phyloP scores from a whole-genome alignment of 2,888 invertebrate species.

The Sphinx pinastri region DNA sequence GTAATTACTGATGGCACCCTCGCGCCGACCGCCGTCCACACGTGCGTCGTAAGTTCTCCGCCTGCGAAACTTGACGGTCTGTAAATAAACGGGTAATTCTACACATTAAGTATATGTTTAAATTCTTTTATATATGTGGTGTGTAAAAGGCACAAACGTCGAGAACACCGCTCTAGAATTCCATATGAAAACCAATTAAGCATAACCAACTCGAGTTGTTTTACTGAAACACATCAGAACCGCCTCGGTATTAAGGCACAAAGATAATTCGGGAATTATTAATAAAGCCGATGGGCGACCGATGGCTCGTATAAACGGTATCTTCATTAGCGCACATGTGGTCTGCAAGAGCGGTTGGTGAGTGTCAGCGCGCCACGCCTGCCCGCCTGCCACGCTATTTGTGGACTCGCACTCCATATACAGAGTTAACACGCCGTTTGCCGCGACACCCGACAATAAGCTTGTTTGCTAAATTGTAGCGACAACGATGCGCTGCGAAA shows the following conservation, averaged over 20 bases:
- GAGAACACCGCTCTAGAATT: too few relatives aligned
- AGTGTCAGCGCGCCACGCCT: conserved; percentile 37
- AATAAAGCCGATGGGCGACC: conserved; percentile 39
- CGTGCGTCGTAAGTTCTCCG: conserved; percentile 12
- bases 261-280: conserved; percentile 34
- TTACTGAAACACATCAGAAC: neutral
- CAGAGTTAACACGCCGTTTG: conserved; percentile 48
- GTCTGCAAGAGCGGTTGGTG: conserved; percentile 44
- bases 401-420: conserved; percentile 54
- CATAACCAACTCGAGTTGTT: neutral
- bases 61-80: neutral
- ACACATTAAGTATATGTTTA: neutral
- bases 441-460: conserved; percentile 56
- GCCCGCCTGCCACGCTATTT: conserved; percentile 46
- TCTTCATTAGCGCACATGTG: conserved; percentile 66
- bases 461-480: conserved; percentile 54
- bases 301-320: conserved; percentile 42
- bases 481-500: conserved; percentile 27
- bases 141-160: too few relatives aligned
- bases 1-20: conserved; percentile 23
- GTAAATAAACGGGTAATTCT: neutral
- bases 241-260: neutral
- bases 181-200: too few relatives aligned
- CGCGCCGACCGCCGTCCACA: conserved; percentile 14
- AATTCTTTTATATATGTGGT: neutral